Evolutionary conservation across 2,888 invertebrate genomes (phyloP), one percentile per base, ranked within the genome.

Genomic region (Ectemnius lituratus): DNA sequence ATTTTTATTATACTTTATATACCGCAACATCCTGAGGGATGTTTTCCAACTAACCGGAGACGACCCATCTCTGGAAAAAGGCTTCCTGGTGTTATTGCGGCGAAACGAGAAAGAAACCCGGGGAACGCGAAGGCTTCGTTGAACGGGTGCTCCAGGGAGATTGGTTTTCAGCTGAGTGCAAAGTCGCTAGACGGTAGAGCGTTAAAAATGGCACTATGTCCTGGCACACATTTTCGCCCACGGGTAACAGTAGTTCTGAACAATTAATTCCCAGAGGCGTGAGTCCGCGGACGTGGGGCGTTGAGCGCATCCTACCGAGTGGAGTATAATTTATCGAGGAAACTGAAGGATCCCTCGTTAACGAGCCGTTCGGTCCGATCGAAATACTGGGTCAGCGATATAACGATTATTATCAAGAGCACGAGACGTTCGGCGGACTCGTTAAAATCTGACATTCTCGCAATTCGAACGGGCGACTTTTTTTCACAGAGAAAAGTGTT

Each of bases 231-330:
- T 80, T 79, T 76, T 73, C 45, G 37, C 8, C 8, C 37, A 8
- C n/a, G 69, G 64, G 6, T 83, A 83, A 83, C 83, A 78, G 83
- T 83, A 80, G 72, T 76, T 83, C 78, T 67, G 70, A 79, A 78
- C 82, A 83, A 83, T 83, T 83, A 80, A 83, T 83, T 82, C 70
- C 72, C 57, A 61, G 72, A 64, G 66, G 74, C 67, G 77, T 67
- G 69, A 63, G 68, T 74, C 62, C 37, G 64, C 70, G 45, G 23
- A 23, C 61, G 70, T 62, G 73, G 73, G 62, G 73, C 64, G 65
- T 62, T 67, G 71, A 59, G 76, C 49, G 73, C 75, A 73, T 64
- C 80, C 72, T 59, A 78, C 69, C 80, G 65, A 37, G 37, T 6
- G 37, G 8, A 37, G 20, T 47, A 69, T 56, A 64, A 27, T 59